Conservation (phyloP, 2,113 vertebrate species). For the Dicentrarchus labrax region DNA sequence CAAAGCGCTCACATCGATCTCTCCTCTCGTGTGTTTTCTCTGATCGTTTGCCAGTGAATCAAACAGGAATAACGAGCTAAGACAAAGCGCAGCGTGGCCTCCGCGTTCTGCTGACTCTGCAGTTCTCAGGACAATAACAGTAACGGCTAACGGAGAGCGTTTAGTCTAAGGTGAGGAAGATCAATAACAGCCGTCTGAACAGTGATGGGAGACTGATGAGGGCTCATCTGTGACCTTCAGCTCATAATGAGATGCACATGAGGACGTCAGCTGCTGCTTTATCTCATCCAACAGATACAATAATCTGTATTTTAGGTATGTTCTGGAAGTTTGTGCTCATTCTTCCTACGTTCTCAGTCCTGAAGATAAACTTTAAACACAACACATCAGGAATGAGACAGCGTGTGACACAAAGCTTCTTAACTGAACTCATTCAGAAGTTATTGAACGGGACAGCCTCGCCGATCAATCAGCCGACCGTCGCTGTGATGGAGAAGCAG, state of each 20-base stretch:
- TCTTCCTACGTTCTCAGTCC: too few relatives aligned
- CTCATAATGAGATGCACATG: background rate
- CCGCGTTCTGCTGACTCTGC: background rate
- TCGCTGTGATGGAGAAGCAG: background rate
- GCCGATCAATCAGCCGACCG: background rate
- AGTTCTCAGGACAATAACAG: background rate
- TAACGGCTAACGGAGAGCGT: background rate
- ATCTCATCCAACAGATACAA: too few relatives aligned
- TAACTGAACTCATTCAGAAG: background rate
- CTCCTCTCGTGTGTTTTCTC: background rate
- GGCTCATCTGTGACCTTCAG: background rate
- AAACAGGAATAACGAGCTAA: background rate
- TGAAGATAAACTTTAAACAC: too few relatives aligned
- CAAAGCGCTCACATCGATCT: background rate
- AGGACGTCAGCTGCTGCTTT: background rate
- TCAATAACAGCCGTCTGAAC: background rate
- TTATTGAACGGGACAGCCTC: background rate
- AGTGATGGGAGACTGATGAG: background rate
- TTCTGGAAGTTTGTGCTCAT: too few relatives aligned
- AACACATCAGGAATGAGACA: too few relatives aligned
- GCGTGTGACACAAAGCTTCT: too few relatives aligned
- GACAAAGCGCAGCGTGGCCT: background rate
- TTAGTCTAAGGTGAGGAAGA: background rate
- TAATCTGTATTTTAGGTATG: too few relatives aligned
- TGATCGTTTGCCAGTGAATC: background rate